Evolutionary conservation across 2,113 vertebrate genomes (phyloP).

Genomic region (Symphodus melops): DNA sequence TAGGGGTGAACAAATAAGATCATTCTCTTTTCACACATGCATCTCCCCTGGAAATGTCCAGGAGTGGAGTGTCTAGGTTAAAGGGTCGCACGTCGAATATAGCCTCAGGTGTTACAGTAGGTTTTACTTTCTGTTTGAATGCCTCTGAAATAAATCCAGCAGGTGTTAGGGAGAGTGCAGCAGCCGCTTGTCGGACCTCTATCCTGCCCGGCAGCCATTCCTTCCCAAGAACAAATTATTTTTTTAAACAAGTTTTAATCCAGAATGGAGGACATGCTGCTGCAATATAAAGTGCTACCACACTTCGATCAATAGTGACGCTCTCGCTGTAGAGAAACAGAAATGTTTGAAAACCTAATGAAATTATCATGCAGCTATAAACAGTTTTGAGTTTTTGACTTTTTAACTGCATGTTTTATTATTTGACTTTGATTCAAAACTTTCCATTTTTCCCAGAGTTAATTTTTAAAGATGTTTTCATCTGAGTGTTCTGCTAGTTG

Average conservation of each 20-base stretch:
- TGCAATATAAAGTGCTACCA: neutral
- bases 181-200: neutral
- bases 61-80: too few species aligned
- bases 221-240: neutral
- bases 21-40: too few species aligned
- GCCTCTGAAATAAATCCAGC: too few species aligned
- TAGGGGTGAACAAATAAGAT: too few species aligned
- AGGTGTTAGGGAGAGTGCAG: neutral
- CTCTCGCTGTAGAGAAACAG: neutral
- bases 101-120: too few species aligned
- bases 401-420: neutral
- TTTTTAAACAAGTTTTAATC: neutral
- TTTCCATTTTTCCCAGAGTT: neutral
- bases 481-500: neutral
- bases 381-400: neutral
- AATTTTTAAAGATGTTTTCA: too few species aligned
- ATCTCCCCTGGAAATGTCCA: too few species aligned
- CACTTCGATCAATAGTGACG: too few species aligned
- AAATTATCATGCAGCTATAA: too few species aligned
- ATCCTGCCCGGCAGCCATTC: neutral
- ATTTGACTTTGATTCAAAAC: too few species aligned
- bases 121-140: too few species aligned
- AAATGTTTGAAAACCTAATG: neutral
- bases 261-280: neutral
- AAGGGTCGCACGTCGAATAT: too few species aligned